These are phyloP conservation scores for Caerostris darwini DNA, from an alignment of 1,140 invertebrate genomes.

Conservation along the genomic window DNA sequence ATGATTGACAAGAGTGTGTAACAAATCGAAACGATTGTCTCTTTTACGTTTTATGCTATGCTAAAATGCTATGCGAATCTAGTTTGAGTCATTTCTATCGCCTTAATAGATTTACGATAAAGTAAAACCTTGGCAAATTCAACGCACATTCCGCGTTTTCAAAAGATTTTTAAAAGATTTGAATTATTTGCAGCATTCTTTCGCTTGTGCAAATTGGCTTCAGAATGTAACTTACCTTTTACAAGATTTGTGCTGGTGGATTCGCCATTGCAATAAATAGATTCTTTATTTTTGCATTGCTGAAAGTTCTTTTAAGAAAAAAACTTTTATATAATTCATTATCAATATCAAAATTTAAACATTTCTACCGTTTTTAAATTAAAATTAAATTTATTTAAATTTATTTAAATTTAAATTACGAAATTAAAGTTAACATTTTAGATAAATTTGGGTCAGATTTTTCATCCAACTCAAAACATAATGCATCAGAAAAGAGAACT, in stretches of 20 bases:
- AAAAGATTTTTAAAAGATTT: conserved; percentile 41
- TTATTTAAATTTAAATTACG: too few species aligned
- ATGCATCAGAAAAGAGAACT: too few species aligned
- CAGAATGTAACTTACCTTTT: conserved; percentile 19
- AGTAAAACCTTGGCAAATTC: conserved; percentile 22
- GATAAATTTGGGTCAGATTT: too few species aligned
- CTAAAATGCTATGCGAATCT: not conserved
- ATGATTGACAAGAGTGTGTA: conserved; percentile 57
- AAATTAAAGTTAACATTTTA: too few species aligned
- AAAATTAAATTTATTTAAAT: too few species aligned
- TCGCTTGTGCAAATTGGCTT: conserved; percentile 47
- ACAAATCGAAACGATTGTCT: conserved; percentile 48
- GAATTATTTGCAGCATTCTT: conserved; percentile 33
- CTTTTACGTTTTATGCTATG: not conserved
- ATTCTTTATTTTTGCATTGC: too few species aligned
- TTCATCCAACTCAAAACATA: too few species aligned
- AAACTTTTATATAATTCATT: too few species aligned
- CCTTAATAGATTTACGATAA: conserved; percentile 58
- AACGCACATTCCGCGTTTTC: not conserved
- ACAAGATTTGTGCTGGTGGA: not conserved
- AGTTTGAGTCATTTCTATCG: conserved; percentile 7
- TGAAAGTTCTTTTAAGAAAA: too few species aligned
- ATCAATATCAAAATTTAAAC: too few species aligned
- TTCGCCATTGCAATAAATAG: too few species aligned
- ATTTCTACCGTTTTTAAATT: too few species aligned